Base-by-base conservation (phyloP, 2,888 invertebrate species). In the Lymantria monacha region DNA sequence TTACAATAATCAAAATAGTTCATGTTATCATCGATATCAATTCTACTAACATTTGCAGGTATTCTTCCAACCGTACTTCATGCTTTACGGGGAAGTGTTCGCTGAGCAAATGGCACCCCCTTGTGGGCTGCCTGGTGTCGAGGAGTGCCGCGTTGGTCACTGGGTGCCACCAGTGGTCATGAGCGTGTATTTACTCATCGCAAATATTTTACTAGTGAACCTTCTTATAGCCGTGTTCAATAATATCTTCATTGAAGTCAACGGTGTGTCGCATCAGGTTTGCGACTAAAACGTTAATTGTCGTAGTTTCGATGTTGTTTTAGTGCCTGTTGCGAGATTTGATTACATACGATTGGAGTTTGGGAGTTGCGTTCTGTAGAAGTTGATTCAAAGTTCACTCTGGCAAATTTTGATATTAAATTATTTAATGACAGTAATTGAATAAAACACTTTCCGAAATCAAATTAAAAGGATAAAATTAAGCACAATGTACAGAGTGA, bases 31-130 rank as follows among this genome's bases (percentile, higher is more conserved):
- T 12, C 45, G 53, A 48, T 57, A 48, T 49, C 33, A 61, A 59
- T 61, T 67, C 51, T 59, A 81, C 85, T 83, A 88, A 87, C 84
- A 78, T 74, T 90, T 88, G 37, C 90, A 95, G 96, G 96, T 98
- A 53, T 98, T 98, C 92, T 96, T 97, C 88, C 97, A 99, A 90
- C 99, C 97, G 14, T 99, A 99, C 88, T 99, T 99, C 91, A 99
- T 99, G 99, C 93, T 99, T 80, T 99, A 99, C 88, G 99, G 99
- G 70, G 99, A 99, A 92, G 97, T 99, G 66, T 99, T 98, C 85
- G 99, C 99, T 22, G 98, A 97, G 79, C 96, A 97, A 79, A 99
- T 99, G 86, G 97, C 98, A 77, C 98, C 97, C 22, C 94, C 95
- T 5, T 98, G 98, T 78, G 97, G 96, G n/a, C 93, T 93, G 59